phyloP scores from a whole-genome alignment of 2,797 vertebrate species.

The Tapera naevia region DNA sequence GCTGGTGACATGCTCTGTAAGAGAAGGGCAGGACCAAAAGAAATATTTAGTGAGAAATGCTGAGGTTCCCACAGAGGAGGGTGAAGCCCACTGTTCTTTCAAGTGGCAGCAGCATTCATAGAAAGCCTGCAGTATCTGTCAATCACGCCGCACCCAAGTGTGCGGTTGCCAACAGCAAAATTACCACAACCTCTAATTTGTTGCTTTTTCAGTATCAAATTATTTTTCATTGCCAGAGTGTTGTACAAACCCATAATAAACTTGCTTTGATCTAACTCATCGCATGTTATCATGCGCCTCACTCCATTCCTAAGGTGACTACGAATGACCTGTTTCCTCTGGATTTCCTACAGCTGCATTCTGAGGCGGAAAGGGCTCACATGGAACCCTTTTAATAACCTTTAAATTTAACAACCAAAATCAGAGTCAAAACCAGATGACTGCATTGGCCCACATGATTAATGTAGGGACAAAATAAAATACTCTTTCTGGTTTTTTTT shows the following conservation, averaged over 20 bases:
- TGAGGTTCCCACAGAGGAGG: neutral
- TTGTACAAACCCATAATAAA: neutral
- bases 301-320: neutral
- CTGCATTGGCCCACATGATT: accelerated
- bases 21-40: neutral
- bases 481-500: neutral
- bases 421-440: neutral
- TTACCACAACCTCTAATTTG: neutral
- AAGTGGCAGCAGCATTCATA: neutral
- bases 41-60: neutral
- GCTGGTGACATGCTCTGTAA: accelerated
- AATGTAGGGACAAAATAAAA: neutral
- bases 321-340: neutral
- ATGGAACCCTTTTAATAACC: neutral
- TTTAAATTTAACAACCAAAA: neutral
- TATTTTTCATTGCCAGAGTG: constrained; percentile 16
- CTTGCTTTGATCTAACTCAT: neutral
- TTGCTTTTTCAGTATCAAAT: neutral
- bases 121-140: neutral
- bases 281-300: neutral
- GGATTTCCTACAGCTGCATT: neutral
- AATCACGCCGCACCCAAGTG: accelerated
- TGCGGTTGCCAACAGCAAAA: constrained; percentile 37
- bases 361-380: neutral
- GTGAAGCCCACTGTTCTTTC: neutral